Conservation (phyloP, 2,888 invertebrate species). For the Sphaerophoria rueppellii region DNA sequence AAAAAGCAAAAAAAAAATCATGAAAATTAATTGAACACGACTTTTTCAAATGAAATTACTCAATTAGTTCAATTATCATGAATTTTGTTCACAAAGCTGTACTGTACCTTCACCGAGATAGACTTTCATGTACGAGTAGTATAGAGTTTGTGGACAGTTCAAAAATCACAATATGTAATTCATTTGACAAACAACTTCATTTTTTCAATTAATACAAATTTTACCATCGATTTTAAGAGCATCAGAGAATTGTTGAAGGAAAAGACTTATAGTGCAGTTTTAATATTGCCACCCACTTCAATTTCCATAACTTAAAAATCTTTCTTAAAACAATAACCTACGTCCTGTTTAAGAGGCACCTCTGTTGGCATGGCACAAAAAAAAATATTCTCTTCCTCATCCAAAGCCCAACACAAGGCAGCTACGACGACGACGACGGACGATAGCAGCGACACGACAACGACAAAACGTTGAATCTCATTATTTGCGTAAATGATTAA, state of each 20-base stretch:
- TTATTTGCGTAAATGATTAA: slow-evolving; percentile 75
- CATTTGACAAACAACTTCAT: not conserved
- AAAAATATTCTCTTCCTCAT: not conserved
- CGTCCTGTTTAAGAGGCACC: slow-evolving; percentile 46
- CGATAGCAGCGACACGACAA: slow-evolving; percentile 17
- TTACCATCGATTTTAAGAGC: not conserved
- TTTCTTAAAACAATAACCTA: not conserved
- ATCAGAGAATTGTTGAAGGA: not conserved
- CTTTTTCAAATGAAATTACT: slow-evolving; percentile 76
- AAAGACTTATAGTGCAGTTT: not conserved
- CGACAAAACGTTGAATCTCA: slow-evolving; percentile 64
- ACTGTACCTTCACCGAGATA: slow-evolving; percentile 26
- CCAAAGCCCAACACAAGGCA: not conserved
- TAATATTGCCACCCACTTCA: not conserved
- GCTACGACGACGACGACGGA: not conserved
- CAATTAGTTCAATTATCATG: slow-evolving; percentile 76
- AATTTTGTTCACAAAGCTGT: slow-evolving; percentile 66
- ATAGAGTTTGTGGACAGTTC: no score
- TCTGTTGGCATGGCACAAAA: not conserved
- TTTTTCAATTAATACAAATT: not conserved
- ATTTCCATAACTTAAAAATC: not conserved
- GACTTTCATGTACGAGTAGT: no score
- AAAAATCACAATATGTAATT: not conserved
- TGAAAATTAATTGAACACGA: slow-evolving; percentile 76
- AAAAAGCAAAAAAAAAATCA: slow-evolving; percentile 53